A percentile compares a stretch with the other conserved stretches of the same genome.
These are phyloP conservation scores for Chlorops oryzae DNA, from an alignment of 1,140 invertebrate genomes.

Conservation along the genomic window DNA sequence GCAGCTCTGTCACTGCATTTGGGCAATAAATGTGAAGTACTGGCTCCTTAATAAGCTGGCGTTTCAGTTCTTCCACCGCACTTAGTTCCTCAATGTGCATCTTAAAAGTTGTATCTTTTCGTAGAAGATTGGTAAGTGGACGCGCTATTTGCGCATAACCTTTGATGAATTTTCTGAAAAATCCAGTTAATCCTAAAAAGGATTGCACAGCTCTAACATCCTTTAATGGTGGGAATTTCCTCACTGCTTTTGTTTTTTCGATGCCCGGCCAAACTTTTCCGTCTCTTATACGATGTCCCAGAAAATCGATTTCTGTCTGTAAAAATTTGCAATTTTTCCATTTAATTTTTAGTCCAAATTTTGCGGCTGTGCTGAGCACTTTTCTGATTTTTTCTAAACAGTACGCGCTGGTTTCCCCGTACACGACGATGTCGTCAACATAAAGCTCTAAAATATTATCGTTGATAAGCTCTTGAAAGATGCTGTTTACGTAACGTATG, in stretches of 20 bases:
- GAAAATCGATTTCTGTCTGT: slow-evolving; percentile 29
- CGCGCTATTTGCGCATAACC: too few species aligned
- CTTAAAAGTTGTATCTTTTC: too few species aligned
- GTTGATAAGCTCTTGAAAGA: slow-evolving; percentile 14
- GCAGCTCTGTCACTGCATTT: slow-evolving; percentile 1
- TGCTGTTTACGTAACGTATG: slow-evolving; percentile 42
- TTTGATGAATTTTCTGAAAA: too few species aligned
- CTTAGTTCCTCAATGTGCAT: too few species aligned
- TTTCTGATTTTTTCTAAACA: slow-evolving; percentile 20
- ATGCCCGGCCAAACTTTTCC: slow-evolving; percentile 28
- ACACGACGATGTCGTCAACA: slow-evolving; percentile 17
- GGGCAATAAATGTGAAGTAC: too few species aligned
- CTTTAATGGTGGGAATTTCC: slow-evolving; percentile 26
- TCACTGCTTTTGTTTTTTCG: slow-evolving; percentile 32
- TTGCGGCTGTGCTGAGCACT: slow-evolving; percentile 23
- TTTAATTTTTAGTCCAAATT: slow-evolving; percentile 41
- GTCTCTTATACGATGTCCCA: slow-evolving; percentile 24
- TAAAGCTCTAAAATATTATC: slow-evolving; percentile 14
- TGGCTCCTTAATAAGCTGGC: too few species aligned
- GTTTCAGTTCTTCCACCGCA: too few species aligned
- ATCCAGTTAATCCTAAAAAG: too few species aligned
- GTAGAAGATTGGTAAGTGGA: too few species aligned
- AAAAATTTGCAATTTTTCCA: slow-evolving; percentile 43
- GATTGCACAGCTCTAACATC: too few species aligned
- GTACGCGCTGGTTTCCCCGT: background rate